Percentiles rank a stretch among this genome's conserved stretches.
phyloP scores from a whole-genome alignment of 2,113 vertebrate genomes.

The Illadopsis cleaveri region DNA sequence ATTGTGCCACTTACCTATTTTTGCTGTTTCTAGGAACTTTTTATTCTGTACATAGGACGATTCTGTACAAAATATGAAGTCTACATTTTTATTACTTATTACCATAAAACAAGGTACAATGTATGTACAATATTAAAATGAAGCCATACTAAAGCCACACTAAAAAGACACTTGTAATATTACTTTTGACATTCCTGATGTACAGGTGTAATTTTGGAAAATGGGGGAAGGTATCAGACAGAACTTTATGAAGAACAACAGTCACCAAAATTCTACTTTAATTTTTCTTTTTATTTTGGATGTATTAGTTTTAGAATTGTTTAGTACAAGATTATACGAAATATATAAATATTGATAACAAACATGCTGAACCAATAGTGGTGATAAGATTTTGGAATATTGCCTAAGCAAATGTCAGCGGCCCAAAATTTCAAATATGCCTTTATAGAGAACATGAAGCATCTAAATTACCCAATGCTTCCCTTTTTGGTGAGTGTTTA shows the following conservation, averaged over 20 bases:
- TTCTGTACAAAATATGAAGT: slow-evolving; percentile 99
- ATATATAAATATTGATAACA: slow-evolving; percentile 46
- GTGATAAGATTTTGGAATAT: slow-evolving; percentile 43
- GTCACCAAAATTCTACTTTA: slow-evolving; percentile 73
- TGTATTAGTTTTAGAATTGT: slow-evolving; percentile 32
- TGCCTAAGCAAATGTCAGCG: slow-evolving; percentile 52
- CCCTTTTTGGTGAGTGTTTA: slow-evolving; percentile 82
- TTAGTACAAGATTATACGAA: slow-evolving; percentile 59
- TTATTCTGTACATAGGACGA: slow-evolving; percentile 92
- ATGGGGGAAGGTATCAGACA: slow-evolving; percentile 76
- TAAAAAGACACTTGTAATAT: slow-evolving; percentile 91
- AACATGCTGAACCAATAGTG: slow-evolving; percentile 53
- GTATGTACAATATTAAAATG: slow-evolving; percentile 97
- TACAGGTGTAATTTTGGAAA: slow-evolving; percentile 74
- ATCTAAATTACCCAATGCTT: not conserved
- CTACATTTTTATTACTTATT: slow-evolving; percentile 96
- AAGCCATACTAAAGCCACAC: slow-evolving; percentile 88
- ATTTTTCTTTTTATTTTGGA: slow-evolving; percentile 46
- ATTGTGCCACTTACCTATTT: slow-evolving; percentile 82
- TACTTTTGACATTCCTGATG: slow-evolving; percentile 79
- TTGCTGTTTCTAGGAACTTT: slow-evolving; percentile 81
- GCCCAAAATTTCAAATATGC: slow-evolving; percentile 49
- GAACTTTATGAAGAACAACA: slow-evolving; percentile 83
- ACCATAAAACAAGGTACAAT: slow-evolving; percentile 97
- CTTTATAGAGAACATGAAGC: slow-evolving; percentile 40